phyloP scores from a whole-genome alignment of 2,797 vertebrate species.

The Neopelma chrysocephalum region DNA sequence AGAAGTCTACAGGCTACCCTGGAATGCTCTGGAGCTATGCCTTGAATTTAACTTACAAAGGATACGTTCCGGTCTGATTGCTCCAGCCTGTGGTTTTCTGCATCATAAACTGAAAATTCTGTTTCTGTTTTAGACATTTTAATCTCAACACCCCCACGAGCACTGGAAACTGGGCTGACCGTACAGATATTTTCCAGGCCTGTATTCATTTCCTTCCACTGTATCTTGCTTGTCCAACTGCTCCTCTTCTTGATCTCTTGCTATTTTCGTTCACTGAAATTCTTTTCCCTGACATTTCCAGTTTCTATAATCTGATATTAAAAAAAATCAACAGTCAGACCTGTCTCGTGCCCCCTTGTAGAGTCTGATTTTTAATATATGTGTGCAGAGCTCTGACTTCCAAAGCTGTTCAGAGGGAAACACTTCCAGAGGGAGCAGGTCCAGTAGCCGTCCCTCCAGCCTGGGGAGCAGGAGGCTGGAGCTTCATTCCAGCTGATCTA shows the following conservation, averaged over 20 bases:
- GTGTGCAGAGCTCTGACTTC: not conserved
- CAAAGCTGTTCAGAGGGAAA: not conserved
- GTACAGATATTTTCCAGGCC: slow-evolving; percentile 19
- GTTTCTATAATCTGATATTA: not conserved
- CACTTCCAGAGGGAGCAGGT: rapidly evolving
- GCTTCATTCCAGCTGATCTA: not conserved
- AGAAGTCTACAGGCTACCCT: not conserved
- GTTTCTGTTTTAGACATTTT: slow-evolving; percentile 47
- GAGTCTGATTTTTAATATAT: not conserved
- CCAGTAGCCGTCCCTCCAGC: rapidly evolving
- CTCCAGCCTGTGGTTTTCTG: slow-evolving; percentile 27
- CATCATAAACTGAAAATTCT: slow-evolving; percentile 26
- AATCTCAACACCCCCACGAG: not conserved
- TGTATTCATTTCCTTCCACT: slow-evolving; percentile 7
- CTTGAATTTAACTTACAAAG: slow-evolving; percentile 17
- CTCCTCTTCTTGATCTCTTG: not conserved
- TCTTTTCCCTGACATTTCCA: slow-evolving; percentile 18
- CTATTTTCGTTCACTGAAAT: slow-evolving; percentile 12
- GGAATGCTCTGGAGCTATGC: slow-evolving; percentile 23
- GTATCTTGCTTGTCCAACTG: not conserved
- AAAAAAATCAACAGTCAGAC: not conserved
- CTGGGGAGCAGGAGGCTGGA: not conserved
- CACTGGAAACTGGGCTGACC: not conserved
- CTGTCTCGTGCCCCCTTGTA: not conserved
- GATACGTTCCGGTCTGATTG: not conserved